Evolutionary conservation across 1,140 invertebrate species (phyloP), one percentile per base, ranked within the genome.

Genomic region (Lepeophtheirus salmonis): DNA sequence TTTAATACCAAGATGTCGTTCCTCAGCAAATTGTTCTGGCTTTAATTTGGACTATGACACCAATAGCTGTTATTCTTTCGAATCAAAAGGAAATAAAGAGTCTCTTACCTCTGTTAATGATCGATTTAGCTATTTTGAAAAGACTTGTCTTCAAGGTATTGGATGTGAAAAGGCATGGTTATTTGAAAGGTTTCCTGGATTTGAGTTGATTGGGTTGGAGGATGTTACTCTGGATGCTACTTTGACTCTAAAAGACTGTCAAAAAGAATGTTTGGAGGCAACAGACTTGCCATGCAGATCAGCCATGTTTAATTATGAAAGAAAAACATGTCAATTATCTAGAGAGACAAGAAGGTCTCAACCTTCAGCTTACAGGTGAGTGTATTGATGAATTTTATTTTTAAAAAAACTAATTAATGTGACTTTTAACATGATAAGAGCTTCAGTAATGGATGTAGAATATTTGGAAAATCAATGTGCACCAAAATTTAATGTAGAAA

Each of bases 401-500:
- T 14, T 52, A n/a, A n/a, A n/a, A n/a, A n/a, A n/a, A n/a, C n/a
- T n/a, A n/a, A n/a, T n/a, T n/a, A n/a, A n/a, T n/a, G n/a, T n/a
- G n/a, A n/a, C n/a, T n/a, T n/a, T n/a, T n/a, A n/a, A n/a, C n/a
- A n/a, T n/a, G n/a, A n/a, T 71, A 57, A 63, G 70, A 56, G 67
- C 69, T 1, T 69, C 71, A 1, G 67, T 67, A 63, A 71, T 70
- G 58, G 66, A 68, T 17, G 69, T 74, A 25, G 71, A 73, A 24
- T 75, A 75, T 62, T 63, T 74, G 21, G 68, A 72, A 62, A 68
- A 69, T 58, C 71, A 74, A 63, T 75, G 73, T 67, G 13, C 50
- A 25, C 14, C 53, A 0, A 61, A 65, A 58, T 58, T 17, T 48
- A 50, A 1, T 16, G 58, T 20, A 57, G 57, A n/a, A 67, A 69